Conservation (phyloP, 1,140 invertebrate species). For the Megalopta genalis region DNA sequence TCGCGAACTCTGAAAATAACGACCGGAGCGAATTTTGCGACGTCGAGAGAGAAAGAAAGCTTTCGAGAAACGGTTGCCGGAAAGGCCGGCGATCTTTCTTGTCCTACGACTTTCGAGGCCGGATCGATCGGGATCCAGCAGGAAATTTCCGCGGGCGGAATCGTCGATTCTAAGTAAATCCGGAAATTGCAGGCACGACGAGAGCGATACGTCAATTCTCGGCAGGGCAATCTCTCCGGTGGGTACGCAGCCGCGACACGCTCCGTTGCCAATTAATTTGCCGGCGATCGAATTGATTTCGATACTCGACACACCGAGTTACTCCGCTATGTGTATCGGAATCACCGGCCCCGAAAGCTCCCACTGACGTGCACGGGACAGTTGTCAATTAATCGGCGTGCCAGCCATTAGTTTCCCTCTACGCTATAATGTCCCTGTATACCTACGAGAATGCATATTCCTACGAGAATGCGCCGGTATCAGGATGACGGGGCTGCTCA, state of each 20-base stretch:
- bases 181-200: slow-evolving; percentile 30
- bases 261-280: slow-evolving; percentile 53
- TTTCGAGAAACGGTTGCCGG: no score
- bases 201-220: slow-evolving; percentile 43
- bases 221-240: slow-evolving; percentile 26
- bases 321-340: slow-evolving; percentile 29
- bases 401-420: slow-evolving; percentile 30
- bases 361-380: slow-evolving; percentile 40
- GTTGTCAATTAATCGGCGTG: slow-evolving; percentile 52
- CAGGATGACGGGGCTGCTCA: neutral
- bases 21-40: no score
- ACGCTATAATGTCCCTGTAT: slow-evolving; percentile 29
- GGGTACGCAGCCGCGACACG: slow-evolving; percentile 37
- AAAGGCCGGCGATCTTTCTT: no score
- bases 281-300: slow-evolving; percentile 50
- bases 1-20: no score
- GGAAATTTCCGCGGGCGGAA: slow-evolving; percentile 9
- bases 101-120: no score
- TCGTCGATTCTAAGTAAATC: slow-evolving; percentile 19
- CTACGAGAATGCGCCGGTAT: slow-evolving; percentile 33
- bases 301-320: slow-evolving; percentile 30
- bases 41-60: no score
- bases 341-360: slow-evolving; percentile 20
- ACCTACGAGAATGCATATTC: slow-evolving; percentile 39
- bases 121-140: no score